Base-by-base conservation (phyloP, 2,797 vertebrate species). In the Sebastes cheni region DNA sequence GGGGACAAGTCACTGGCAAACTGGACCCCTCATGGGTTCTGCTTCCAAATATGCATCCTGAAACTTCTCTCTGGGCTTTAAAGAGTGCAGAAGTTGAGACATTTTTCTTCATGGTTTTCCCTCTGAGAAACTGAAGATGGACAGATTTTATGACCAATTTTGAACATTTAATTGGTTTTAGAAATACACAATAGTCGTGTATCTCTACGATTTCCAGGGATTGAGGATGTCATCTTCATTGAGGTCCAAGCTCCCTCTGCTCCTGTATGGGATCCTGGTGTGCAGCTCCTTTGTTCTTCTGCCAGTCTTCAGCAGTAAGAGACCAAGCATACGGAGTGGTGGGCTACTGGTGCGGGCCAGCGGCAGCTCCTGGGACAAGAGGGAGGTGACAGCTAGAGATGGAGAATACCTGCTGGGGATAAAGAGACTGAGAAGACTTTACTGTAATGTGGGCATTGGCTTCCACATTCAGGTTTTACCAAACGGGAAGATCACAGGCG, bases 371-470 rank as follows among this genome's bases (percentile, higher is more conserved):
- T 95, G 95, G 61, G 96, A 97, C 77, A 96, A 95, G 71, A 96
- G 94, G 75, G 97, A 97, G 2, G 88, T 92, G 74, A 79, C 92
- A 69, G 93, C 93, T 80, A 94, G 95, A 86, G 97, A 97, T 81
- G 96, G 96, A 80, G 97, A 97, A 89, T 98, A 99, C 93, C 96
- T 99, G 75, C 93, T 96, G 94, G 98, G 98, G 75, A 98, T 99
- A 88, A 98, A 98, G 77, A 93, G 98, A 60, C 88, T 97, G 50
- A 94, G 98, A 54, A 95, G 97, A 6, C 97, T 99, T 36, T 99
- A 99, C 93, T 99, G 98, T 93, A 99, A 99, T 73, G 97, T 98
- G 78, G 98, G 98, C 92, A 99, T 99, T 89, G 98, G 98, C 60
- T 99, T 99, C 92, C 98, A 99, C 92, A 95, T 99, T 84, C 97